Evolutionary conservation across 2,888 invertebrate genomes (phyloP).

Genomic region (Lepidochrysops patricia): DNA sequence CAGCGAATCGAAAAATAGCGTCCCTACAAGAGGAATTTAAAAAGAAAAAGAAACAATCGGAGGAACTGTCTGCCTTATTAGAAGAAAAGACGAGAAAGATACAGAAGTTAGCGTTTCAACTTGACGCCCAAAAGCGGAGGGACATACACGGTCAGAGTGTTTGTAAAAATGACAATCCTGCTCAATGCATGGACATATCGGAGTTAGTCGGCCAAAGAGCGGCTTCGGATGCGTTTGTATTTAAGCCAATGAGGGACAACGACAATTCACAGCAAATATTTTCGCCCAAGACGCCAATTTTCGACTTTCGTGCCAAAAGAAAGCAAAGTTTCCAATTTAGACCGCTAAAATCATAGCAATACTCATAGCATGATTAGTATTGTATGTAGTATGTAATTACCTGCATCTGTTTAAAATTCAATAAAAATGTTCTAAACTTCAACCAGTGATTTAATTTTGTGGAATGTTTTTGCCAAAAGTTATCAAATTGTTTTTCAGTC

Average conservation of each 20-base stretch:
- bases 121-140: constrained; percentile 58
- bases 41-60: constrained; percentile 60
- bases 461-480: constrained; percentile 95
- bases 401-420: constrained; percentile 93
- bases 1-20: constrained; percentile 57
- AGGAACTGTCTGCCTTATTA: constrained; percentile 54
- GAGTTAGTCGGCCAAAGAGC: constrained; percentile 54
- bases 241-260: constrained; percentile 50
- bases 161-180: constrained; percentile 37
- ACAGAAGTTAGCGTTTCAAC: constrained; percentile 61
- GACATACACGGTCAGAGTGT: constrained; percentile 46
- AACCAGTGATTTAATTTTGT: constrained; percentile 91
- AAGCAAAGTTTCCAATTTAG: constrained; percentile 49
- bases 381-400: constrained; percentile 43
- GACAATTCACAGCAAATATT: constrained; percentile 42
- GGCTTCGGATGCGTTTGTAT: constrained; percentile 51
- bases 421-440: constrained; percentile 93
- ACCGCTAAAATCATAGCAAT: constrained; percentile 43
- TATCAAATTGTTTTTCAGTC: constrained; percentile 94
- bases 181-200: constrained; percentile 59
- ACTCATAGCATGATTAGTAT: not conserved
- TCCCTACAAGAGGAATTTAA: constrained; percentile 57
- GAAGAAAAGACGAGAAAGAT: constrained; percentile 63
- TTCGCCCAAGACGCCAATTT: constrained; percentile 60
- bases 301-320: constrained; percentile 51